Conservation (phyloP, 1,140 invertebrate genomes). For the Pteromalus puparum region DNA sequence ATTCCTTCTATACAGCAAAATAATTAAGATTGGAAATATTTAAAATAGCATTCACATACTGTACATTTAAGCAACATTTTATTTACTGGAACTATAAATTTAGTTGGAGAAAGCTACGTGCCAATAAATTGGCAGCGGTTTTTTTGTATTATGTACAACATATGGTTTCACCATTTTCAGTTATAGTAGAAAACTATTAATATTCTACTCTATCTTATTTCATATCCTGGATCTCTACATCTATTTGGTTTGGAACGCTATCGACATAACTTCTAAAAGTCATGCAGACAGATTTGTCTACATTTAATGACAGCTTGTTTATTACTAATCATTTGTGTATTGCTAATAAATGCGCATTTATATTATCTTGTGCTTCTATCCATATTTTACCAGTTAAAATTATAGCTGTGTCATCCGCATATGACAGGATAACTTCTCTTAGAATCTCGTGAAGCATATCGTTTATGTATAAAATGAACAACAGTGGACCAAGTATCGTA, state of each 20-base stretch:
- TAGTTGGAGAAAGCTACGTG: too few relatives aligned
- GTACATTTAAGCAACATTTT: too few relatives aligned
- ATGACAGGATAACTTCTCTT: background rate
- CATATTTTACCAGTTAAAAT: conserved; percentile 23
- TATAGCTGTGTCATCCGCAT: conserved; percentile 45
- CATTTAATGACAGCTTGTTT: conserved; percentile 43
- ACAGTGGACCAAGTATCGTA: too few relatives aligned
- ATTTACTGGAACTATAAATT: too few relatives aligned
- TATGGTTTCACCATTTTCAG: too few relatives aligned
- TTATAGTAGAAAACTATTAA: too few relatives aligned
- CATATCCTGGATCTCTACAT: background rate
- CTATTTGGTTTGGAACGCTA: conserved; percentile 9
- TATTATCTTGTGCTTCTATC: background rate
- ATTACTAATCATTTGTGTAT: conserved; percentile 11
- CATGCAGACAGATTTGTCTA: conserved; percentile 40
- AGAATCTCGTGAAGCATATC: background rate
- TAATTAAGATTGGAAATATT: too few relatives aligned
- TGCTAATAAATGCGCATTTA: background rate
- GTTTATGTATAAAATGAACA: conserved; percentile 43
- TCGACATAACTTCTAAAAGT: conserved; percentile 37
- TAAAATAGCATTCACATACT: too few relatives aligned
- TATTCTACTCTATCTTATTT: background rate
- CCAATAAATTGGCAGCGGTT: too few relatives aligned
- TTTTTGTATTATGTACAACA: too few relatives aligned
- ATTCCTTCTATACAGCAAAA: too few relatives aligned